These are phyloP conservation scores for Sarcophilus harrisii DNA, from an alignment of 2,797 vertebrate species.

Conservation along the genomic window DNA sequence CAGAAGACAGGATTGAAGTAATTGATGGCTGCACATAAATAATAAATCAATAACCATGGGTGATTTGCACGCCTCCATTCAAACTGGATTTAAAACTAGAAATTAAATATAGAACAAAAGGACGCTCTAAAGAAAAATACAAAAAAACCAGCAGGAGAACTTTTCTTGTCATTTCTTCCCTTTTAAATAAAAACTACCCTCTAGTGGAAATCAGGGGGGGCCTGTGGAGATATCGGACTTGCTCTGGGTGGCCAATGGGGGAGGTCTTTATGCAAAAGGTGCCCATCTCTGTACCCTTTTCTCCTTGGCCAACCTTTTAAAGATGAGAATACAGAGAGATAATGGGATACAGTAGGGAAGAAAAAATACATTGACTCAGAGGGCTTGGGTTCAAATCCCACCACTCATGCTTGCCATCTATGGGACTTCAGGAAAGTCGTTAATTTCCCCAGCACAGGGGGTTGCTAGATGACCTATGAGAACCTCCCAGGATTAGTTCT, in stretches of 20 bases:
- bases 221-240: not conserved
- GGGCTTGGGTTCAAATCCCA: fast-evolving
- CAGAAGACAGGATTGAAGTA: constrained; percentile 58
- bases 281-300: not conserved
- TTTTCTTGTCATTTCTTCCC: constrained; percentile 64
- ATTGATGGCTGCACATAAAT: constrained; percentile 68
- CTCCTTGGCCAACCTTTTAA: not conserved
- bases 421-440: not conserved
- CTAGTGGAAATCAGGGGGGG: not conserved
- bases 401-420: fast-evolving
- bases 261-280: not conserved
- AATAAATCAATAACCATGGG: constrained; percentile 77
- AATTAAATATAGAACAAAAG: constrained; percentile 81
- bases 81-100: constrained; percentile 73
- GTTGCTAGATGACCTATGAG: not conserved
- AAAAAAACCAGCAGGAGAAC: constrained; percentile 40
- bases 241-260: constrained; percentile 32
- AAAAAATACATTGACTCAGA: not conserved
- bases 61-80: constrained; percentile 57
- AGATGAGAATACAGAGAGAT: not conserved
- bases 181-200: constrained; percentile 56
- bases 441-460: not conserved
- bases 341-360: not conserved
- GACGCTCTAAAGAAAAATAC: constrained; percentile 63
- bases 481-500: not conserved